Evolutionary conservation across 2,113 vertebrate species (phyloP), one percentile per base, ranked within the genome.

Genomic region (Symphodus melops): DNA sequence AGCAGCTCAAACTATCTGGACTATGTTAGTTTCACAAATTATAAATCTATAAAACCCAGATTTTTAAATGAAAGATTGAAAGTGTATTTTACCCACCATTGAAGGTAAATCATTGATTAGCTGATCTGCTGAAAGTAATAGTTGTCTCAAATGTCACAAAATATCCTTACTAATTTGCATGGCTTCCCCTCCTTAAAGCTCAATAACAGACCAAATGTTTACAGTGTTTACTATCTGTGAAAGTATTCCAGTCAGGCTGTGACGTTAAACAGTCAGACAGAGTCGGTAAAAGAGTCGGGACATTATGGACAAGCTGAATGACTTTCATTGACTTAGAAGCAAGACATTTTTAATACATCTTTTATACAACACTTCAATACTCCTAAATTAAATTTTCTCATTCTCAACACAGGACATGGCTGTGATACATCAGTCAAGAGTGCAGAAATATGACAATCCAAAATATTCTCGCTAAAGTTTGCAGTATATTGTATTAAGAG

Each of bases 261-360:
- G 19, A 48, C 48, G 49, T 80, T 82, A 64, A 86, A 84, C 82
- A 84, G 65, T 84, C 61, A 67, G 64, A 46, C 19, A n/a, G 57
- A 90, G 84, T 91, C 72, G 74, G 49, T 73, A 55, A 77, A 46
- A 66, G 63, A 60, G 36, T 82, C 69, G 73, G 51, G 60, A 84
- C 63, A 67, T 64, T 64, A 56, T 73, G 28, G 72, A 74, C 68
- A 77, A 80, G 79, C 48, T 64, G 55, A 63, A 46, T 81, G 66
- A 74, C 69, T 56, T 49, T 72, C 64, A 82, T 20, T 69, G n/a
- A 81, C 72, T 84, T 49, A 83, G 36, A 76, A 81, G 48, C 48
- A 19, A 72, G 60, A 73, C 48, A 83, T 44, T 46, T 44, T 68
- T 82, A 79, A 54, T 20, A 85, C 62, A 83, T 48, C 21, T 56